phyloP scores from a whole-genome alignment of 2,797 vertebrate species.

The Sebastes iracundus region DNA sequence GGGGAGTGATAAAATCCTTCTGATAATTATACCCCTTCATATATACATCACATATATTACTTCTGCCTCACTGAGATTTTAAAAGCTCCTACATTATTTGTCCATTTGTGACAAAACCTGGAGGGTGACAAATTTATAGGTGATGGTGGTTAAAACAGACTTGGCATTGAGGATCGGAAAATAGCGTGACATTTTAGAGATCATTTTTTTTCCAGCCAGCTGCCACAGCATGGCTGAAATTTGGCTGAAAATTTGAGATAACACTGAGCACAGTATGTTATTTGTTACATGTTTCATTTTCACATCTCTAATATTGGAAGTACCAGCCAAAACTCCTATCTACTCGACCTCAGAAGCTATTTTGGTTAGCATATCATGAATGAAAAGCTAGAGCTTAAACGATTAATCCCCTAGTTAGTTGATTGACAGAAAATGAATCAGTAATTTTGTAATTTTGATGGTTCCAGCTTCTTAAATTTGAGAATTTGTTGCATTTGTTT shows the following conservation, averaged over 20 bases:
- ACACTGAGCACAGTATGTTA: background rate
- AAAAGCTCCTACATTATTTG: background rate
- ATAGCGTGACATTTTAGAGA: background rate
- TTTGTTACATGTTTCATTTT: background rate
- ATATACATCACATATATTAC: background rate
- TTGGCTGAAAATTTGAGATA: background rate
- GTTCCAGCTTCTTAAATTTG: background rate
- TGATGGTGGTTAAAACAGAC: background rate
- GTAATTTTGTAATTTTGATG: background rate
- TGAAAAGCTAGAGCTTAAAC: background rate
- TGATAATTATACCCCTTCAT: background rate
- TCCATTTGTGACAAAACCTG: background rate
- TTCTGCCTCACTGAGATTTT: background rate
- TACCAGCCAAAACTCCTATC: background rate
- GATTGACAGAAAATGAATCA: background rate
- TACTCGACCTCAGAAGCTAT: background rate
- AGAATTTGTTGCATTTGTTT: background rate
- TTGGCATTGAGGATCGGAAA: background rate
- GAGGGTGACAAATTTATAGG: background rate
- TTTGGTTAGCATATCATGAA: background rate
- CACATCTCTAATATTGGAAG: background rate
- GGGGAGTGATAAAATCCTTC: background rate
- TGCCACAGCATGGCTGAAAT: background rate
- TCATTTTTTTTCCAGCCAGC: background rate
- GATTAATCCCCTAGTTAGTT: background rate